phyloP scores from a whole-genome alignment of 64 coral and sea anemone genomes.

The Pachyseris speciosa region DNA sequence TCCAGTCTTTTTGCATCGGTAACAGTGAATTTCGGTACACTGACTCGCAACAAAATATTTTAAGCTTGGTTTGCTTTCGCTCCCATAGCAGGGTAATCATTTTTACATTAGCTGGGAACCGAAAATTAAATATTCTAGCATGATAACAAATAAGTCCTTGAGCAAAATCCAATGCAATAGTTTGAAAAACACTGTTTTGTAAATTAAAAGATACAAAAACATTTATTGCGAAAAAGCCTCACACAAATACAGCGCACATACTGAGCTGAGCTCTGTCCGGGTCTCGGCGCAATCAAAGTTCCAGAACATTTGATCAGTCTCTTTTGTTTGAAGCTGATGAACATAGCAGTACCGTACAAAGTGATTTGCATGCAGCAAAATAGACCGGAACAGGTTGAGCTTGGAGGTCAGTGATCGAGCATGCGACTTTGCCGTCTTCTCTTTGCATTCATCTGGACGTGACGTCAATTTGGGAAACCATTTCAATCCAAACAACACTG shows the following conservation, averaged over 20 bases:
- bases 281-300: background rate
- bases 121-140: conserved; percentile 47
- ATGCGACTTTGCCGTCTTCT: background rate
- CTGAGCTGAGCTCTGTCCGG: background rate
- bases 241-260: too few relatives aligned
- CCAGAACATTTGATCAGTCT: too few relatives aligned
- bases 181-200: background rate
- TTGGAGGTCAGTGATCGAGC: background rate
- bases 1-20: too few relatives aligned
- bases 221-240: background rate
- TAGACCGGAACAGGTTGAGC: background rate
- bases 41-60: too few relatives aligned
- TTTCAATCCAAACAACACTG: conserved; percentile 27
- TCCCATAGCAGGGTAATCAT: background rate
- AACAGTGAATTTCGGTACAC: too few relatives aligned
- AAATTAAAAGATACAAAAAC: background rate
- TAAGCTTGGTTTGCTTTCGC: too few relatives aligned
- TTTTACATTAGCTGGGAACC: background rate
- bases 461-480: conserved; percentile 35
- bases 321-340: too few relatives aligned
- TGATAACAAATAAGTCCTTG: background rate
- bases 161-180: too few relatives aligned
- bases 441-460: background rate
- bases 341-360: background rate
- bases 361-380: background rate